Base-by-base conservation (phyloP, 2,797 vertebrate genomes). In the Antrozous pallidus region DNA sequence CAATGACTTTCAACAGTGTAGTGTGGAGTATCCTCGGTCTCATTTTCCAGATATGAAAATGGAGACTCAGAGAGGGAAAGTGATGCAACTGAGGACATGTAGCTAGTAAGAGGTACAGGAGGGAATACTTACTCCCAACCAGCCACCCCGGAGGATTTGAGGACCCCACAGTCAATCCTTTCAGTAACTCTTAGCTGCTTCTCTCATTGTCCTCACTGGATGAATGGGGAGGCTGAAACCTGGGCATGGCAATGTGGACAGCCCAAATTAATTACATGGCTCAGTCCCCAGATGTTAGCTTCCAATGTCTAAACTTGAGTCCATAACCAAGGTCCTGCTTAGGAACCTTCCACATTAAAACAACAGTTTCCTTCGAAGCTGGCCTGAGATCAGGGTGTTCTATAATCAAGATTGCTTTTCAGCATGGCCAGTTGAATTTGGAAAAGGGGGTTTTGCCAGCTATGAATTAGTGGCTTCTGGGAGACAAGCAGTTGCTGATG, bases 21-120 rank as follows among this genome's bases (percentile, higher is more conserved):
- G 47, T 38, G 6, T 73, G 26, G 38, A 8, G 6, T 84, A 26
- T 33, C 58, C 33, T 54, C 79, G 24, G 40, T 36, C n/a, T 86
- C 45, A 54, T 70, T 67, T 90, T 94, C 42, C 54, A 85, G 12
- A 67, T 90, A 33, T n/a, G 20, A 49, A 74, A 91, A 92, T 77
- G 20, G 33, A 79, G n/a, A n/a, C 12, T 65, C 28, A 79, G 17
- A 91, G 65, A 85, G 45, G 20, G 13, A 69, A 75, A 31, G 3
- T 26, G 49, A 71, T 17, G 47, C 51, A 90, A 56, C 17, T 26
- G 58, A 61, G 31, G 22, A 56, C 11, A 51, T 33, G 17, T 13
- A 58, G 63, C 18, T 71, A 31, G 70, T 56, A 63, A 73, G 54
- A 86, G 6, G 3, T 47, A 2, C 26, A 31, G 20, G 38, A 17